A percentile compares a stretch with the other conserved stretches of the same genome.
These are phyloP conservation scores for Xiphophorus birchmanni DNA, from an alignment of 2,797 vertebrate species.

Conservation along the genomic window DNA sequence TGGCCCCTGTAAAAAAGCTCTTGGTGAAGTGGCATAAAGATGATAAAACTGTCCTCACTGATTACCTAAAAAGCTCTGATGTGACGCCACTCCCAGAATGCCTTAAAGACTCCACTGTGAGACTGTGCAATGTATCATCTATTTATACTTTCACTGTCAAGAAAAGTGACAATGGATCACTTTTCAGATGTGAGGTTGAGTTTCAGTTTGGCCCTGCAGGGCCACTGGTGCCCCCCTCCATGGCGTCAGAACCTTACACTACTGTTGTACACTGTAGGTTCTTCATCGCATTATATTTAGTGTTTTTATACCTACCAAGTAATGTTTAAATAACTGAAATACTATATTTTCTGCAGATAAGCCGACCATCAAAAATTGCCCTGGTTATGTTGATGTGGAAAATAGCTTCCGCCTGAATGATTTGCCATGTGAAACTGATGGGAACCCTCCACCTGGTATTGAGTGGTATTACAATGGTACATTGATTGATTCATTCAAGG, in stretches of 20 bases:
- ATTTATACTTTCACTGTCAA: not conserved
- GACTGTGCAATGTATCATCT: not conserved
- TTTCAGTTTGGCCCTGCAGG: slow-evolving; percentile 55
- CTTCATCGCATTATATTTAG: not conserved
- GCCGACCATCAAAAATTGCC: slow-evolving; percentile 35
- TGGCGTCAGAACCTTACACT: slow-evolving; percentile 21
- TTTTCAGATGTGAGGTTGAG: slow-evolving; percentile 58
- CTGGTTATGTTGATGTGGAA: not conserved
- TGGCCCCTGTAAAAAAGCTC: slow-evolving; percentile 60
- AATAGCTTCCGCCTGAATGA: slow-evolving; percentile 7
- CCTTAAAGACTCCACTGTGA: fast-evolving
- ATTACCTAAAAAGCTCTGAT: fast-evolving
- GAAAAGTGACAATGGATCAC: slow-evolving; percentile 25
- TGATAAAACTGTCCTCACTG: fast-evolving
- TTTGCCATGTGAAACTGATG: slow-evolving; percentile 26
- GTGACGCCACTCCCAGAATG: fast-evolving
- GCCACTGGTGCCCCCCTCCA: not conserved
- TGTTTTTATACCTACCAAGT: not conserved
- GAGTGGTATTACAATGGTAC: slow-evolving; percentile 37
- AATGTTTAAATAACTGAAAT: not conserved
- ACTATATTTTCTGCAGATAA: slow-evolving; percentile 50
- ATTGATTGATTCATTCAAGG: not conserved
- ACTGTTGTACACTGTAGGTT: slow-evolving; percentile 61
- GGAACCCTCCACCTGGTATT: slow-evolving; percentile 56
- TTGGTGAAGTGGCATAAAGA: slow-evolving; percentile 65